These are phyloP conservation scores for Acleris holmiana DNA, from an alignment of 2,888 invertebrate species.

Conservation along the genomic window DNA sequence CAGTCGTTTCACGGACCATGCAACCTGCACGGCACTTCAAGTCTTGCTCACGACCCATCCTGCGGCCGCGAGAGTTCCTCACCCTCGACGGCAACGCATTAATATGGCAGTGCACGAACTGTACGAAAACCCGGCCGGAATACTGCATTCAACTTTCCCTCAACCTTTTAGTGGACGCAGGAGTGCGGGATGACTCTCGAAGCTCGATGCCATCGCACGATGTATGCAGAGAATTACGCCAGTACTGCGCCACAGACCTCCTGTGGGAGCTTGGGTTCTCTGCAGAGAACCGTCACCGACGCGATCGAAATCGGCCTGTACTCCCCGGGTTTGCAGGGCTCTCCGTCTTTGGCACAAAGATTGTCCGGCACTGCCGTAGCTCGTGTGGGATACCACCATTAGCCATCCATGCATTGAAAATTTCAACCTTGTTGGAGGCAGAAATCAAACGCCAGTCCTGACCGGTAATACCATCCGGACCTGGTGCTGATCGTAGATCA, in stretches of 20 bases:
- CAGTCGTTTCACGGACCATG: too few relatives aligned
- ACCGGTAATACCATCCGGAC: background rate
- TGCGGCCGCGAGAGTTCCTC: conserved; percentile 32
- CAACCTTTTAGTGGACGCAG: conserved; percentile 40
- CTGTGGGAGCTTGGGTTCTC: too few relatives aligned
- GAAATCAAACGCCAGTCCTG: background rate
- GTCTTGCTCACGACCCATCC: conserved; percentile 22
- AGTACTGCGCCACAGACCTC: conserved; percentile 11
- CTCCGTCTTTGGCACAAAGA: conserved; percentile 4
- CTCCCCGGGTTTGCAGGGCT: background rate
- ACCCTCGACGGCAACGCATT: conserved; percentile 51
- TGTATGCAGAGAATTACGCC: background rate
- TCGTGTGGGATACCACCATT: background rate
- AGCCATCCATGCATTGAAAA: background rate
- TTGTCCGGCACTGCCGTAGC: background rate
- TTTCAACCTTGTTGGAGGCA: background rate
- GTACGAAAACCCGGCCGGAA: conserved; percentile 52
- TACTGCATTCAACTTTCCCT: conserved; percentile 35
- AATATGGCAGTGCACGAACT: conserved; percentile 49
- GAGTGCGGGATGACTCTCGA: conserved; percentile 22
- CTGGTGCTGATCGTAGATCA: background rate
- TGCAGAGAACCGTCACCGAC: background rate
- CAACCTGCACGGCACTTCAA: too few relatives aligned
- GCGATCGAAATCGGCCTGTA: background rate
- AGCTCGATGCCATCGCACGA: conserved; percentile 27